Evolutionary conservation across 2,888 invertebrate genomes (phyloP), one percentile per base, ranked within the genome.

Genomic region (Hydroisotoma schaefferi): DNA sequence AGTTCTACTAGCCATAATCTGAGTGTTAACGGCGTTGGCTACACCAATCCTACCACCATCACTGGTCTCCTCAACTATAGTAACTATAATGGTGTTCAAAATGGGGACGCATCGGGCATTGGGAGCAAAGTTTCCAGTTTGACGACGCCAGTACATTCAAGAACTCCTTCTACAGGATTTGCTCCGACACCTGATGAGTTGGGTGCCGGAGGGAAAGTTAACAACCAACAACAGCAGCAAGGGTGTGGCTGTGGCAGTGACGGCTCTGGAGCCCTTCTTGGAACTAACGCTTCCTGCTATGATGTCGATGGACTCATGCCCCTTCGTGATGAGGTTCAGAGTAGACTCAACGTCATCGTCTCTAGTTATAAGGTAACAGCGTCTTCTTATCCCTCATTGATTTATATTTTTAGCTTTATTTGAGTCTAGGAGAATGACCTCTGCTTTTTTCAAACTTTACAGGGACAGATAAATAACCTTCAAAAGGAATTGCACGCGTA

Each of bases 341-440:
- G 83, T 67, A 80, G 92, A 67, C 81, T 94, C 74, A 86, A 87
- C 75, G 88, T 90, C 78, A 87, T 94, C 74, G 86, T 90, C 73
- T 81, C 86, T 59, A 87, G 88, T 70, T 86, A 89, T 76, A 86
- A 85, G 83, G 90, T 89, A 75, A 74, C 73, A n/a, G n/a, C n/a
- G n/a, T n/a, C n/a, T n/a, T n/a, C n/a, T n/a, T n/a, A n/a, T n/a
- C n/a, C n/a, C n/a, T n/a, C n/a, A n/a, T n/a, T n/a, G n/a, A n/a
- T n/a, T n/a, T n/a, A n/a, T n/a, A n/a, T n/a, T n/a, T n/a, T n/a
- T n/a, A n/a, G n/a, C n/a, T n/a, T n/a, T n/a, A n/a, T n/a, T n/a
- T n/a, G n/a, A n/a, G n/a, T n/a, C n/a, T n/a, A n/a, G n/a, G n/a
- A n/a, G n/a, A n/a, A n/a, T n/a, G n/a, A n/a, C n/a, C n/a, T n/a